Evolutionary conservation across 2,888 invertebrate species (phyloP).

Genomic region (Papilio gigon): DNA sequence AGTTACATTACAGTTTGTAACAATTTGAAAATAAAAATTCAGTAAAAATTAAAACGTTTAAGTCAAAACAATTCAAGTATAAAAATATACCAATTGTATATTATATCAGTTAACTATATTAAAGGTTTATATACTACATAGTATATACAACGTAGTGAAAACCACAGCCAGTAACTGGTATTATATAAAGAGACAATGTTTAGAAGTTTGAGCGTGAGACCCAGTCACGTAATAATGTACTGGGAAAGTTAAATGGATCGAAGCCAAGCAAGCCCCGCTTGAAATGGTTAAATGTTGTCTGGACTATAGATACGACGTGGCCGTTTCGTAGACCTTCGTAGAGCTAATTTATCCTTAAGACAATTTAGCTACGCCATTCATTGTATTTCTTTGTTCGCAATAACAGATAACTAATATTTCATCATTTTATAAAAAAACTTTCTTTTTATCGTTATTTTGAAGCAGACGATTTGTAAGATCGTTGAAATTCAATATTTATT

Average conservation of each 20-base stretch:
- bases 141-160: neutral
- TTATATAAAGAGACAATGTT: conserved; percentile 22
- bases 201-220: conserved; percentile 23
- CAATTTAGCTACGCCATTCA: neutral
- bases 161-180: neutral
- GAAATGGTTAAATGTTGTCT: conserved; percentile 22
- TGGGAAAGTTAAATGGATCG: conserved; percentile 35
- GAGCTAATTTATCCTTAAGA: neutral
- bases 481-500: too few species aligned
- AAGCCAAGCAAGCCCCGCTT: conserved; percentile 20
- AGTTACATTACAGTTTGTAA: too few species aligned
- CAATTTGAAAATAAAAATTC: too few species aligned
- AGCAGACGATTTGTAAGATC: too few species aligned
- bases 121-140: neutral
- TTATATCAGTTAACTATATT: too few species aligned
- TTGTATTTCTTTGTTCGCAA: neutral
- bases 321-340: conserved; percentile 5
- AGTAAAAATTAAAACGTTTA: too few species aligned
- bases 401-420: neutral
- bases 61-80: too few species aligned
- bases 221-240: conserved; percentile 33
- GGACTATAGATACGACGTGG: neutral
- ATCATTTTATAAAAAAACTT: too few species aligned
- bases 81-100: too few species aligned
- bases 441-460: too few species aligned